A percentile compares a stretch with the other conserved stretches of the same genome.
Evolutionary conservation across 2,888 invertebrate species (phyloP).

Genomic region (Netelia melanura): DNA sequence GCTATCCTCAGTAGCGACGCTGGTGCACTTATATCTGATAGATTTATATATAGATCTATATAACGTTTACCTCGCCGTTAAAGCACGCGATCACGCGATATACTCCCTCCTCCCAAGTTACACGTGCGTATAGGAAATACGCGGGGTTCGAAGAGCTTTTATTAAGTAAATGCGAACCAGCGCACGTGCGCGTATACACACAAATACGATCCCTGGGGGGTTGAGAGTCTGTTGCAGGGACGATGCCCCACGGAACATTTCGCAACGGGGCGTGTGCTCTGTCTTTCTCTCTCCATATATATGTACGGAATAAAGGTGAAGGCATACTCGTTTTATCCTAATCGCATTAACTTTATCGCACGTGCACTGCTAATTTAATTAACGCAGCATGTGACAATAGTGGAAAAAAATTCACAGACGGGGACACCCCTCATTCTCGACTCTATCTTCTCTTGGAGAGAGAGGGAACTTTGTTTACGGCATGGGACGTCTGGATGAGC

Average conservation of each 20-base stretch:
- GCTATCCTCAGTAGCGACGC: constrained; percentile 31
- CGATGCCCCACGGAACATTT: constrained; percentile 49
- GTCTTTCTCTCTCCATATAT: not conserved
- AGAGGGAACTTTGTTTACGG: not conserved
- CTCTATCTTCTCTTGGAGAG: not conserved
- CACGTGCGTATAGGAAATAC: constrained; percentile 11
- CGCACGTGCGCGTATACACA: not conserved
- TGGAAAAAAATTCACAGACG: not conserved
- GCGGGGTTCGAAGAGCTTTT: constrained; percentile 54
- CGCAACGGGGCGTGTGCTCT: constrained; percentile 1
- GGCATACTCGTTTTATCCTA: constrained; percentile 48
- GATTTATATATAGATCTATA: constrained; percentile 44
- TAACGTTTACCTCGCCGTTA: constrained; percentile 10
- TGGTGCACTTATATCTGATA: constrained; percentile 38
- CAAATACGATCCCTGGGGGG: not conserved
- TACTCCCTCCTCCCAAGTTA: not conserved
- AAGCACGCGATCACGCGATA: constrained; percentile 74
- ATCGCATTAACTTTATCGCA: constrained; percentile 61
- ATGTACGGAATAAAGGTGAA: constrained; percentile 11
- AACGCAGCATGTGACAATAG: constrained; percentile 27
- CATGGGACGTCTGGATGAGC: not conserved
- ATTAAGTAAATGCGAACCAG: constrained; percentile 20
- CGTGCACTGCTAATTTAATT: constrained; percentile 60
- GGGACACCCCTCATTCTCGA: not conserved
- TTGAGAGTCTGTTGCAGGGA: constrained; percentile 53